phyloP scores from a whole-genome alignment of 2,888 invertebrate genomes.

The Caenorhabditis wallacei region DNA sequence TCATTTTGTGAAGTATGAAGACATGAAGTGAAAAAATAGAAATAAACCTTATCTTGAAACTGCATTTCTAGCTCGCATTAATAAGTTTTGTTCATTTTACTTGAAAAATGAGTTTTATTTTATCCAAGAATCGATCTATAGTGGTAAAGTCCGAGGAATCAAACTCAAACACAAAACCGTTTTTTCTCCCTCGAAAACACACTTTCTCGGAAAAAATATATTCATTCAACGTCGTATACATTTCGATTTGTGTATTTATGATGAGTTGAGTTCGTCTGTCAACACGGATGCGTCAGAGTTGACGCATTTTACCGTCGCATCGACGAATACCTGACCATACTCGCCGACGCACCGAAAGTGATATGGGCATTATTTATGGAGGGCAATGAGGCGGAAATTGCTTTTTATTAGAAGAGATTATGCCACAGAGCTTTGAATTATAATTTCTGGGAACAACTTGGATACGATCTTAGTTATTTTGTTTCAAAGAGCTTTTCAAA shows the following conservation, averaged over 20 bases:
- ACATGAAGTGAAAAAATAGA: too few species aligned
- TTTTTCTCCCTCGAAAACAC: not conserved
- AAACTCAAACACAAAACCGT: too few species aligned
- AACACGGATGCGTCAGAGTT: constrained; percentile 57
- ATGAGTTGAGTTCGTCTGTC: constrained; percentile 60
- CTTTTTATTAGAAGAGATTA: constrained; percentile 5
- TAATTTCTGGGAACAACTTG: too few species aligned
- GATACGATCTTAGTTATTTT: too few species aligned
- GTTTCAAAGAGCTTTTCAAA: too few species aligned
- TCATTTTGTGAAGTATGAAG: too few species aligned
- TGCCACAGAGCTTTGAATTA: too few species aligned
- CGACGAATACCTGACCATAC: constrained; percentile 43
- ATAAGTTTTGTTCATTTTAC: constrained; percentile 11
- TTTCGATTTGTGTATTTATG: constrained; percentile 58
- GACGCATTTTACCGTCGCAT: constrained; percentile 34
- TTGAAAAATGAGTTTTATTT: too few species aligned
- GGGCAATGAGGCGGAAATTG: constrained; percentile 12
- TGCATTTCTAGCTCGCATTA: too few species aligned
- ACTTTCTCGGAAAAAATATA: not conserved
- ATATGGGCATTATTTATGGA: constrained; percentile 47
- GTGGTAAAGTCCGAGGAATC: too few species aligned
- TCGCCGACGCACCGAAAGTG: constrained; percentile 7
- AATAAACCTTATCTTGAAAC: too few species aligned
- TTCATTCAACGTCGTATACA: constrained; percentile 21
- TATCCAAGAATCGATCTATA: too few species aligned